phyloP scores from a whole-genome alignment of 2,113 vertebrate species.

The Syngnathus typhle region DNA sequence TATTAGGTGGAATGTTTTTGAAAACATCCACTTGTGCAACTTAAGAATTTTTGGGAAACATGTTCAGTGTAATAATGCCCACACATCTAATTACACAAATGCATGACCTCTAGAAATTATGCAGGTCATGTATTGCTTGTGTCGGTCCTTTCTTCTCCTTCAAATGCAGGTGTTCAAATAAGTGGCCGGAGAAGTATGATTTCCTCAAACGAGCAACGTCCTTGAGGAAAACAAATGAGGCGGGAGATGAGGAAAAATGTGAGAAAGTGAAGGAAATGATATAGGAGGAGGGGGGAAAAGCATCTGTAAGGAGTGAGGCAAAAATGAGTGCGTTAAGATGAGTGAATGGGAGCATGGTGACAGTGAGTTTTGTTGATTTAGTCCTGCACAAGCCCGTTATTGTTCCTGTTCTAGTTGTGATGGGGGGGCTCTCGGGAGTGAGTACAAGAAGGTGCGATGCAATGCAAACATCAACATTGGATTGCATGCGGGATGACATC shows the following conservation, averaged over 20 bases:
- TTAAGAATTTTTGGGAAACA: too few species aligned
- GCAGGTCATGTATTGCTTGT: not conserved
- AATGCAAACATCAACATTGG: slow-evolving; percentile 6
- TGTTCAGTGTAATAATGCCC: not conserved
- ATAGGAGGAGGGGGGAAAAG: not conserved
- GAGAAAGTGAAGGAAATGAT: slow-evolving; percentile 22
- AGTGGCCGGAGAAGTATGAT: not conserved
- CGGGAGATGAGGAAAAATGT: slow-evolving; percentile 9
- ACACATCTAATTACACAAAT: not conserved
- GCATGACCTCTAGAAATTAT: not conserved
- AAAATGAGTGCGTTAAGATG: slow-evolving; percentile 12
- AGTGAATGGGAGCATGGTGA: slow-evolving; percentile 1
- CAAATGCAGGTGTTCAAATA: not conserved
- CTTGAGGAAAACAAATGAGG: slow-evolving; percentile 20
- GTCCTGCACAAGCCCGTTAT: not conserved
- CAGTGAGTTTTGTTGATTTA: slow-evolving; percentile 2
- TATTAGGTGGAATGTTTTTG: too few species aligned
- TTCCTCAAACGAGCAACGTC: not conserved
- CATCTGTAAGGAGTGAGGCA: slow-evolving; percentile 19
- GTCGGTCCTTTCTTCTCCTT: not conserved
- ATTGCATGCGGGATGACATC: not conserved
- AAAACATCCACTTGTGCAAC: not conserved
- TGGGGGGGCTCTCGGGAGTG: slow-evolving; percentile 6
- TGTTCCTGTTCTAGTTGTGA: slow-evolving; percentile 6
- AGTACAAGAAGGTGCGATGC: not conserved